phyloP scores from a whole-genome alignment of 2,888 invertebrate species.

The Azorinus chamasolen region DNA sequence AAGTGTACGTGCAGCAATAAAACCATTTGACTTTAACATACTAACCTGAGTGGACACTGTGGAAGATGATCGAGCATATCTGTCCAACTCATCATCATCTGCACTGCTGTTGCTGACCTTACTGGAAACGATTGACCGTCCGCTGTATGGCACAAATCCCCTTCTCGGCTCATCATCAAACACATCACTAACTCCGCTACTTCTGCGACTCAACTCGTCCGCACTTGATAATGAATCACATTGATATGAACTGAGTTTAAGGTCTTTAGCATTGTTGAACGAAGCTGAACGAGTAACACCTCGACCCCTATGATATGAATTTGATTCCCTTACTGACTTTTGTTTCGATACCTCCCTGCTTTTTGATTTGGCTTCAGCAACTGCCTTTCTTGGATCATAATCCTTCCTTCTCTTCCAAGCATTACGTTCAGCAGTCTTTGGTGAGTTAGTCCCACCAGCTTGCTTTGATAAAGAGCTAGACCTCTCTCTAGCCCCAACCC shows the following conservation, averaged over 20 bases:
- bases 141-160: conserved; percentile 74
- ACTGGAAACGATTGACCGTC: conserved; percentile 66
- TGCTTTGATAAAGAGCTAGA: conserved; percentile 75
- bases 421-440: conserved; percentile 91
- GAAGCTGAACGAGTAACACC: conserved; percentile 80
- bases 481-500: conserved; percentile 69
- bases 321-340: conserved; percentile 48
- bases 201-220: conserved; percentile 70
- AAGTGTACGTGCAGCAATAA: too few relatives aligned
- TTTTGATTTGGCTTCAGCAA: conserved; percentile 90
- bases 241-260: conserved; percentile 66
- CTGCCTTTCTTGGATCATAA: conserved; percentile 98
- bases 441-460: conserved; percentile 77
- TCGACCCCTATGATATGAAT: conserved; percentile 44
- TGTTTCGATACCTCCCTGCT: conserved; percentile 65
- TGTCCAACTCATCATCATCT: conserved; percentile 67
- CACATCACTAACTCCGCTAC: conserved; percentile 68
- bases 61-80: conserved; percentile 47
- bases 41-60: conserved; percentile 69
- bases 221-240: conserved; percentile 73
- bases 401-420: conserved; percentile 98
- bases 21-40: background rate
- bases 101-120: conserved; percentile 72
- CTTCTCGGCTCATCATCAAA: conserved; percentile 66
- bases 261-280: conserved; percentile 76